Evolutionary conservation across 2,797 vertebrate genomes (phyloP), one percentile per base, ranked within the genome.

Genomic region (Premnoplex brunnescens): DNA sequence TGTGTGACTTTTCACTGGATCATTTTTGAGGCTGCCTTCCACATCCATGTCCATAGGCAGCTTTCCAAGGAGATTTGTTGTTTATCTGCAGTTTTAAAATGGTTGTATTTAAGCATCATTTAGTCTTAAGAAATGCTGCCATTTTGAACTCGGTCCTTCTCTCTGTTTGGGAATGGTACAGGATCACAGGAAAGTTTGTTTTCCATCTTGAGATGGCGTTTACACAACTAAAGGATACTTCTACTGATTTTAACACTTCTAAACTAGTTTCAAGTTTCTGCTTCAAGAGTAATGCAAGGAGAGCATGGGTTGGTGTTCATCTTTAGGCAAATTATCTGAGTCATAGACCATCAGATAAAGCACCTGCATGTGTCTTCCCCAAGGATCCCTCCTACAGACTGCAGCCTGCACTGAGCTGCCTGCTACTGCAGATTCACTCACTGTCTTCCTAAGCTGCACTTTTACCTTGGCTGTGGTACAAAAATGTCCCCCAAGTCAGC

Each of bases 401-500:
- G 2, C 52, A 86, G 77, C 27, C 44, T 58, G 54, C 56, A 2
- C 0, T 43, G 60, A 88, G 69, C 37, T 93, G 73, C 32, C 44
- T 55, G 2, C 11, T 23, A 36, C 69, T 54, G 43, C 15, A 4
- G 44, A 72, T 72, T 59, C 0, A 0, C 27, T 84, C 2, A 0
- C 2, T 11, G 0, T 67, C 54, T 93, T 64, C 58, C 16, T 15
- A 67, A 90, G 17, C 30, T 56, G 56, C 80, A 27, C 68, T 73
- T 76, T 14, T 52, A 30, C 83, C 48, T 88, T 36, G 23, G 23
- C 46, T 77, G 69, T 26, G 41, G 19, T 36, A 49, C 52, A 91
- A 96, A 96, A 94, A 94, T 93, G 88, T 71, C 43, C 44, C 80
- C 44, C 49, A 5, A 58, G 37, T 49, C 62, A 5, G 30, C 83